Evolutionary conservation across 2,797 vertebrate species (phyloP).

Genomic region (Sylvia borin): DNA sequence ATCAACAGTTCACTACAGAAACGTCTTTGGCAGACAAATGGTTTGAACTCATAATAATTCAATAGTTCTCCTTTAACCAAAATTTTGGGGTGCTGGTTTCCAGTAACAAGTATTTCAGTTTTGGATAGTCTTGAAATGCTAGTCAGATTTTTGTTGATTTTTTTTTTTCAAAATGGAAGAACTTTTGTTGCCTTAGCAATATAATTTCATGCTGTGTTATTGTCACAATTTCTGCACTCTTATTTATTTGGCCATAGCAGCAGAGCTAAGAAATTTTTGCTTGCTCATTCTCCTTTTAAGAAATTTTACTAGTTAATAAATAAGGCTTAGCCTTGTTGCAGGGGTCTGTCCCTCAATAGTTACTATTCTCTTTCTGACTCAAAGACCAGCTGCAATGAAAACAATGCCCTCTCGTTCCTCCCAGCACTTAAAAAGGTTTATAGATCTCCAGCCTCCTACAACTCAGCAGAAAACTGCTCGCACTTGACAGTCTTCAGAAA

Average conservation of each 20-base stretch:
- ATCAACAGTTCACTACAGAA: not conserved
- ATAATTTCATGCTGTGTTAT: constrained; percentile 1
- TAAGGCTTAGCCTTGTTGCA: constrained; percentile 58
- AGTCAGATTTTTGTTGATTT: not conserved
- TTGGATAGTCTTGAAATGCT: not conserved
- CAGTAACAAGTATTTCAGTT: not conserved
- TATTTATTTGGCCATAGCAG: constrained; percentile 2
- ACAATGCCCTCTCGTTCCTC: constrained; percentile 62
- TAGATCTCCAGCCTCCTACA: constrained; percentile 78
- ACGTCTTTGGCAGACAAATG: not conserved
- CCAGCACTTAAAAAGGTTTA: constrained; percentile 77
- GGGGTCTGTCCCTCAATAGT: constrained; percentile 39
- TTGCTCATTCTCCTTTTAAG: constrained; percentile 65
- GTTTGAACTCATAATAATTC: not conserved
- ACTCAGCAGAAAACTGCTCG: constrained; percentile 77
- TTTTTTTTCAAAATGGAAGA: constrained; percentile 10
- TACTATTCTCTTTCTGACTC: constrained; percentile 40
- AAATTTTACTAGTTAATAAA: constrained; percentile 70
- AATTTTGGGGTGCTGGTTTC: not conserved
- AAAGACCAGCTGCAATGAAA: constrained; percentile 63
- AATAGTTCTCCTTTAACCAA: not conserved
- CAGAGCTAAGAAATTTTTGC: constrained; percentile 50
- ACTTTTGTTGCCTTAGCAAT: not conserved
- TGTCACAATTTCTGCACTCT: not conserved
- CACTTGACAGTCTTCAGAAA: constrained; percentile 75